Evolutionary conservation across 1,140 invertebrate species (phyloP), one percentile per base, ranked within the genome.

Genomic region (Coelopa frigida): DNA sequence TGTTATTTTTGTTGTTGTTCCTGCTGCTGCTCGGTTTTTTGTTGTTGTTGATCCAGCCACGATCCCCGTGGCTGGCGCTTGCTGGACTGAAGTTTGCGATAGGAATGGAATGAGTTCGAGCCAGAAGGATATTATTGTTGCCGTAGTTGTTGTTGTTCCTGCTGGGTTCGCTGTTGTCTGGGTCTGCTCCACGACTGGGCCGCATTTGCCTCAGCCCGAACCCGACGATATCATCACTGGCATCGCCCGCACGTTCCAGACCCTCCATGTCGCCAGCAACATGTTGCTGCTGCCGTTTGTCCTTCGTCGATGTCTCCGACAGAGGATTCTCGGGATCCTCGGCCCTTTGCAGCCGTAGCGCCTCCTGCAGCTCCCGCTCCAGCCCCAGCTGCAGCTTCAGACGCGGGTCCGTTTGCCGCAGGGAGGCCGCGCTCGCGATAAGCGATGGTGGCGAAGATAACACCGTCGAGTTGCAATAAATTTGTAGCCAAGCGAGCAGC

Each of bases 371-470:
- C 32, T 17, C n/a, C 5, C 7, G 22, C 11, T 1, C 18, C 35
- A 27, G 29, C 18, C 4, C n/a, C n/a, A n/a, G n/a, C 24, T 26
- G n/a, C 42, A 44, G 8, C 24, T 21, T 20, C 33, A 29, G 12
- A n/a, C 5, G 4, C 5, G 23, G 18, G 27, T 20, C n/a, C 42
- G 39, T 20, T 24, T 50, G 51, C 44, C 56, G 54, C 59, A 65
- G 62, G 62, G 62, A 63, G 59, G 54, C 55, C 54, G 58, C 59
- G 42, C 50, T 50, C 33, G 59, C 59, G 62, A 66, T 66, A 66
- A 66, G 59, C 61, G 62, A 66, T 66, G 59, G 62, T 66, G 62
- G 62, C 56, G 65, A 59, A 66, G 62, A 66, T 66, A 66, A 59
- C 32, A 56, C 62, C 42, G 58, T 52, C 46, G 58, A 52, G 58